Percentiles rank a stretch among this genome's conserved stretches.
phyloP scores from a whole-genome alignment of 2,888 invertebrate species.

The Dryobotodes eremita region DNA sequence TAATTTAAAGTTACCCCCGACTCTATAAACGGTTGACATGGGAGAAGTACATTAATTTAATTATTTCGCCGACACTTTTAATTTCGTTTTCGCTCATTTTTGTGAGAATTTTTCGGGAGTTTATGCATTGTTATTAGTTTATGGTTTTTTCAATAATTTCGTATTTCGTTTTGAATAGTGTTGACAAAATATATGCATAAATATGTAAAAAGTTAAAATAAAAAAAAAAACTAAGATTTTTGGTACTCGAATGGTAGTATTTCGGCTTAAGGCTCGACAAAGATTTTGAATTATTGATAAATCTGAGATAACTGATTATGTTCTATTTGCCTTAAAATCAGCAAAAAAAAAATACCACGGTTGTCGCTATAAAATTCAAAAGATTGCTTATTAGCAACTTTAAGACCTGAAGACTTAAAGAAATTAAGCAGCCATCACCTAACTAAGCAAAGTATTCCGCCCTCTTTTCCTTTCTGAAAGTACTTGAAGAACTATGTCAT shows the following conservation, averaged over 20 bases:
- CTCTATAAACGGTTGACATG: slow-evolving; percentile 66
- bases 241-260: not conserved
- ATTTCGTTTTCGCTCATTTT: slow-evolving; percentile 46
- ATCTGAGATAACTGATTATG: no score
- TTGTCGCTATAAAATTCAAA: not conserved
- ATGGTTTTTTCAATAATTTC: not conserved
- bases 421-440: not conserved
- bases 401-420: not conserved
- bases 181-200: not conserved
- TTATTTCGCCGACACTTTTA: slow-evolving; percentile 51
- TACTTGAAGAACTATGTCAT: slow-evolving; percentile 24
- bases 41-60: slow-evolving; percentile 62
- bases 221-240: not conserved
- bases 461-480: slow-evolving; percentile 19
- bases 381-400: not conserved
- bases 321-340: no score
- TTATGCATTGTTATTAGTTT: slow-evolving; percentile 4
- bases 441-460: not conserved
- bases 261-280: not conserved
- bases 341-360: not conserved
- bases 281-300: not conserved
- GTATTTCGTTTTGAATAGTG: not conserved
- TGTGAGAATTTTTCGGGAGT: slow-evolving; percentile 22
- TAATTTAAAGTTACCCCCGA: slow-evolving; percentile 60
- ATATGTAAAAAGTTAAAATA: not conserved